Percentiles rank a stretch among this genome's conserved stretches.
Conservation (phyloP, 2,888 invertebrate species). For the Tupiocoris notatus region DNA sequence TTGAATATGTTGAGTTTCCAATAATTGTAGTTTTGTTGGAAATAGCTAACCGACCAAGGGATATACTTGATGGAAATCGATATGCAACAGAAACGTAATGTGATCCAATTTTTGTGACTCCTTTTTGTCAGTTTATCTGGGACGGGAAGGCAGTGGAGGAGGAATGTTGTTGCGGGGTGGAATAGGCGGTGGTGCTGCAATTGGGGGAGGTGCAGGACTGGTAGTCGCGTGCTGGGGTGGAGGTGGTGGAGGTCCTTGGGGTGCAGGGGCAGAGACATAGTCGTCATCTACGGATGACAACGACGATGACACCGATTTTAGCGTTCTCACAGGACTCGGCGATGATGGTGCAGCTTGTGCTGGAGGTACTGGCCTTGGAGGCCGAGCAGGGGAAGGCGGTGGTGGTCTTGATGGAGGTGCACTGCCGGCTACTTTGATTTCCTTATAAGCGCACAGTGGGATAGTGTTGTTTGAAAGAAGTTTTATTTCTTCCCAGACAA, state of each 20-base stretch:
- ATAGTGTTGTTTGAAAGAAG: constrained; percentile 82
- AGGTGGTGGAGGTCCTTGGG: constrained; percentile 45
- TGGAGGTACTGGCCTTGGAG: constrained; percentile 41
- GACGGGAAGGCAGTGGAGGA: constrained; percentile 44
- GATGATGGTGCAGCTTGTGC: constrained; percentile 2
- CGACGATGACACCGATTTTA: constrained; percentile 23
- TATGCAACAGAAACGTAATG: no score
- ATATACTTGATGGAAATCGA: no score
- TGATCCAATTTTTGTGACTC: no score
- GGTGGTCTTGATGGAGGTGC: constrained; percentile 58
- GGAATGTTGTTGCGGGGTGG: constrained; percentile 58
- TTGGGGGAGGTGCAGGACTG: constrained; percentile 52
- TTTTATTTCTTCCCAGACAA: constrained; percentile 77
- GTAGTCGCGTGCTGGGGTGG: constrained; percentile 2
- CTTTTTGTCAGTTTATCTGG: constrained; percentile 35
- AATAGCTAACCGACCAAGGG: no score
- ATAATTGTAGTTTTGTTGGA: no score
- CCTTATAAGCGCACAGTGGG: constrained; percentile 62
- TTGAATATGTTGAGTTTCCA: no score
- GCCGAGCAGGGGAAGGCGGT: constrained; percentile 57
- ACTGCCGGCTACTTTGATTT: constrained; percentile 20
- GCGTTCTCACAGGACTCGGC: background rate
- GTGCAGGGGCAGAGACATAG: constrained; percentile 37
- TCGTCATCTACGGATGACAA: constrained; percentile 34
- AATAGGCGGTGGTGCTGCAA: constrained; percentile 58